Evolutionary conservation across 2,888 invertebrate species (phyloP), one percentile per base, ranked within the genome.

Genomic region (Allygus modestus): DNA sequence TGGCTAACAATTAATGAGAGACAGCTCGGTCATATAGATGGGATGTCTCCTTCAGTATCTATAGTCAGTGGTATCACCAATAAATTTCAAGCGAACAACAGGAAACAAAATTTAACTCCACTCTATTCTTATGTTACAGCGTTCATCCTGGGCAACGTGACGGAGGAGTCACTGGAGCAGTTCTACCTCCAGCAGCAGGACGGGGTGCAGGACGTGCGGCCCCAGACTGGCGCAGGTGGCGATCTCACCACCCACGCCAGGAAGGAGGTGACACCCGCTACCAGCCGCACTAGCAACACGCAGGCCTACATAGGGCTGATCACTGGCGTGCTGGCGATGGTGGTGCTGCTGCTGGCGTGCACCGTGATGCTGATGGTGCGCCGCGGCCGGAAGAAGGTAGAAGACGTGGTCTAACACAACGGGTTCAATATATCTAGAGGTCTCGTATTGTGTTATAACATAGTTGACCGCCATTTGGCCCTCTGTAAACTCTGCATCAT

Each of bases 311-410:
- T 94, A 12, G 93, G 95, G 0, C 90, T 96, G 0, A 92, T 95
- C 23, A 94, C 94, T 51, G 94, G 94, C 0, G 93, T 93, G 0
- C 89, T 95, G 86, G 94, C 94, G 1, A 93, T 95, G 89, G 91
- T 94, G 73, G 93, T 94, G 0, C 90, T 95, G 9, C 91, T 95
- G 28, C 90, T 94, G 84, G 93, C 94, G 37, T 94, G 94, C 88
- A 93, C 93, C 0, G 93, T 94, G 23, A 92, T 94, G 87, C 91
- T 95, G 86, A 93, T 95, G 92, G 92, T 94, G 83, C 91, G 94
- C 43, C 90, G 94, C 31, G 94, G 94, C n/a, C 91, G 93, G 61
- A 93, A 94, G 88, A 93, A 92, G 87, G 65, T 65, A 31, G 20
- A 5, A 2, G n/a, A n/a, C n/a, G n/a, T n/a, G n/a, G 7, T 41